Conservation (phyloP, 2,113 vertebrate species). For the Gnathonemus echidnorhynchus region DNA sequence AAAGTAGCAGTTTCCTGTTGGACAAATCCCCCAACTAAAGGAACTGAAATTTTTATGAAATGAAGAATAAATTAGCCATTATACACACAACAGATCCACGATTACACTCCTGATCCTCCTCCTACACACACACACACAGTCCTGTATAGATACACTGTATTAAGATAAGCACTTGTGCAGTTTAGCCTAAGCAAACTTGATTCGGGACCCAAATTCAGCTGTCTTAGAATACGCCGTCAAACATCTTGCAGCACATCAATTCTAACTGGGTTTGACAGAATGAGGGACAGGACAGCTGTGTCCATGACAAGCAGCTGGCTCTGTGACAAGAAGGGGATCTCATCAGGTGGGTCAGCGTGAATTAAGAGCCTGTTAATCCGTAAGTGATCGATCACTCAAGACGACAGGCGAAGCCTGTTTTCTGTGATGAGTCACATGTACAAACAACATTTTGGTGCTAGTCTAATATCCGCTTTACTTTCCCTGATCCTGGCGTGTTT, state of each 20-base stretch:
- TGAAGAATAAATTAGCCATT: background rate
- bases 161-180: background rate
- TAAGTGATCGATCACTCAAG: background rate
- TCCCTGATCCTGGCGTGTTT: background rate
- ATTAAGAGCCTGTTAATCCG: background rate
- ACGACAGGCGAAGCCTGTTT: background rate
- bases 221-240: background rate
- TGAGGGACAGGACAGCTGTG: background rate
- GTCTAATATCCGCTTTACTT: background rate
- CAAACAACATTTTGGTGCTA: background rate
- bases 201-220: background rate
- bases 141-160: background rate
- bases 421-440: background rate
- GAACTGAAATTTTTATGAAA: slow-evolving; percentile 3
- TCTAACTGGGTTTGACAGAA: background rate
- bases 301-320: background rate
- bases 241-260: background rate
- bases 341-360: background rate
- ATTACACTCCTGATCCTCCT: background rate
- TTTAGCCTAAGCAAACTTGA: background rate
- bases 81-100: background rate
- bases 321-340: background rate
- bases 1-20: background rate
- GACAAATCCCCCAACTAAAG: background rate
- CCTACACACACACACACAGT: background rate